Conservation (phyloP, 2,888 invertebrate species). For the Eupithecia abbreviata region DNA sequence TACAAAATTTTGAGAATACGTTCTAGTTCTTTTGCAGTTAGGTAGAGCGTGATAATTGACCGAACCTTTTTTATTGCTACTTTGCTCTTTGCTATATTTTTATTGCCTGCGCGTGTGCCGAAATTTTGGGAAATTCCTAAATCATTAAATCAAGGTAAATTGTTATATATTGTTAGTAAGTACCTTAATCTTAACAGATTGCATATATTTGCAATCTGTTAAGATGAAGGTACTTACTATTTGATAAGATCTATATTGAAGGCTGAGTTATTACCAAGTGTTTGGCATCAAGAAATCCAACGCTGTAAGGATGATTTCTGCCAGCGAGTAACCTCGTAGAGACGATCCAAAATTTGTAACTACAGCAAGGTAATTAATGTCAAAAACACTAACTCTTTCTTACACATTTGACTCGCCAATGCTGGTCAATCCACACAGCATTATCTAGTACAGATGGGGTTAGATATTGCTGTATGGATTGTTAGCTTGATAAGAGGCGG, state of each 20-base stretch:
- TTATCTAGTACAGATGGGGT: neutral
- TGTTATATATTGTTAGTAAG: neutral
- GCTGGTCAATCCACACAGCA: no score
- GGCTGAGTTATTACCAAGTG: neutral
- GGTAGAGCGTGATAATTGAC: slow-evolving; percentile 31
- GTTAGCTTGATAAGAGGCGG: no score
- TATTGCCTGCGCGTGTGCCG: neutral
- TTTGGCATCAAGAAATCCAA: neutral
- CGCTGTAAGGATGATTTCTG: neutral
- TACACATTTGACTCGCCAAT: no score
- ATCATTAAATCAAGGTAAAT: neutral
- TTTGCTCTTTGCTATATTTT: neutral
- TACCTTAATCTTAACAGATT: neutral
- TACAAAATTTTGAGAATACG: slow-evolving; percentile 9
- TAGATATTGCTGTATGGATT: no score
- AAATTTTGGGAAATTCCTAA: neutral
- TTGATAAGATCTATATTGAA: neutral
- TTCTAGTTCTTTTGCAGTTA: slow-evolving; percentile 15
- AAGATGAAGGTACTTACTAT: no score
- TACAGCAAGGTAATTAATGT: neutral
- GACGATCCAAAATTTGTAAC: neutral
- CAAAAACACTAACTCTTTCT: neutral
- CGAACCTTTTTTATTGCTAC: neutral
- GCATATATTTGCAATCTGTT: no score
- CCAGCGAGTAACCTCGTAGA: neutral